Evolutionary conservation across 2,888 invertebrate species (phyloP).

Genomic region (Microlaimidae sp.): DNA sequence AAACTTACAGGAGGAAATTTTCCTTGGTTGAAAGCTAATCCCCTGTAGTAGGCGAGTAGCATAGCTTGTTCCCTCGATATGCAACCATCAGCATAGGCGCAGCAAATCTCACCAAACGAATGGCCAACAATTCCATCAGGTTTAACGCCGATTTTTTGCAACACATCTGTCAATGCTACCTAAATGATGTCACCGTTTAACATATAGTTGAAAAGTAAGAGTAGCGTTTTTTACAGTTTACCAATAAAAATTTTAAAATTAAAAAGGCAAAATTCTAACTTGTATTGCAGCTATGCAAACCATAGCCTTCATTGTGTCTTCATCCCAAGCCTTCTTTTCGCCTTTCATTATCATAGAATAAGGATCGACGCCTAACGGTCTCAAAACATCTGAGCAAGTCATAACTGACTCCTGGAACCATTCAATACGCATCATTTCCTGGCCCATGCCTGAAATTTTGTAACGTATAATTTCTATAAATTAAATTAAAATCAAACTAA

Average conservation of each 20-base stretch:
- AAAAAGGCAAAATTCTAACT: constrained; percentile 38
- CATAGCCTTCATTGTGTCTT: constrained; percentile 67
- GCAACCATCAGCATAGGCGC: constrained; percentile 88
- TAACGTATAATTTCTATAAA: too few species aligned
- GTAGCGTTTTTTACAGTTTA: neutral
- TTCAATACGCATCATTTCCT: constrained; percentile 60
- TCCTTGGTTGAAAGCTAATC: too few species aligned
- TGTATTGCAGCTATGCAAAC: constrained; percentile 81
- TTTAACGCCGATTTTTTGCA: constrained; percentile 53
- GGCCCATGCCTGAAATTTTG: constrained; percentile 94
- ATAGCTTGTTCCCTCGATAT: constrained; percentile 85
- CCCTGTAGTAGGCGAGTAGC: constrained; percentile 79
- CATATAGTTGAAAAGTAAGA: neutral
- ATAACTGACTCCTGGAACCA: constrained; percentile 59
- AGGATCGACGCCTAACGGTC: constrained; percentile 64
- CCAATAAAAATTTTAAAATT: too few species aligned
- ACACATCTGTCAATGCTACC: constrained; percentile 78
- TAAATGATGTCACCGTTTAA: too few species aligned
- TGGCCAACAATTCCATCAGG: constrained; percentile 93
- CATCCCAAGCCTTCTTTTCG: constrained; percentile 53
- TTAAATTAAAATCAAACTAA: too few species aligned
- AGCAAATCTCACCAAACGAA: constrained; percentile 75
- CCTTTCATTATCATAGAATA: constrained; percentile 57
- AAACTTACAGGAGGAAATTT: too few species aligned
- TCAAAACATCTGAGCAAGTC: constrained; percentile 56